phyloP scores from a whole-genome alignment of 2,113 vertebrate species.

The Chelonoidis abingdonii region DNA sequence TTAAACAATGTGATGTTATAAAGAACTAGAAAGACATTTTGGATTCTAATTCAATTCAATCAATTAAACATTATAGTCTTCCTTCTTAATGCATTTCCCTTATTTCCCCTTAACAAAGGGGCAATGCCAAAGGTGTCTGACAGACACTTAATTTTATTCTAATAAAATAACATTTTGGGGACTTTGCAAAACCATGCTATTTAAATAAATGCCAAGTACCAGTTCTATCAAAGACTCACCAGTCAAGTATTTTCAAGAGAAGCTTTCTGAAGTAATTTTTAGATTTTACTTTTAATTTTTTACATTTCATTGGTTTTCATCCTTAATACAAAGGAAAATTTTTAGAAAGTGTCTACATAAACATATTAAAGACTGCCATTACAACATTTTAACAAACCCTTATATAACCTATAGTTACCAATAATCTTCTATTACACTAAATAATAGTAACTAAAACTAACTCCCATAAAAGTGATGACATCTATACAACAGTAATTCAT shows the following conservation, averaged over 20 bases:
- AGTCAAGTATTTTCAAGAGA: constrained; percentile 31
- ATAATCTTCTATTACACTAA: fast-evolving
- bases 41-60: constrained; percentile 6
- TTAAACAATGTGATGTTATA: neutral
- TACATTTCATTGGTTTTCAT: neutral
- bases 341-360: neutral
- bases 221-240: neutral
- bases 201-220: constrained; percentile 25
- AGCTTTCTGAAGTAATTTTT: constrained; percentile 47
- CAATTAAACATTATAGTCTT: neutral
- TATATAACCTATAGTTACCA: neutral
- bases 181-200: constrained; percentile 24
- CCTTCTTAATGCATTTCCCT: neutral
- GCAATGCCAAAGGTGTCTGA: constrained; percentile 3
- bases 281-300: constrained; percentile 34
- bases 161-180: constrained; percentile 23
- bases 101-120: constrained; percentile 28
- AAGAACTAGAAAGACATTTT: neutral
- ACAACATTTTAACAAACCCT: neutral
- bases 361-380: neutral
- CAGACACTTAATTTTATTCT: constrained; percentile 1
- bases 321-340: neutral
- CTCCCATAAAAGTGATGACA: neutral
- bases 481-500: neutral
- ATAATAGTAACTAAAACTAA: neutral